Evolutionary conservation across 2,113 vertebrate genomes (phyloP), one percentile per base, ranked within the genome.

Genomic region (Coptodon rendalli): DNA sequence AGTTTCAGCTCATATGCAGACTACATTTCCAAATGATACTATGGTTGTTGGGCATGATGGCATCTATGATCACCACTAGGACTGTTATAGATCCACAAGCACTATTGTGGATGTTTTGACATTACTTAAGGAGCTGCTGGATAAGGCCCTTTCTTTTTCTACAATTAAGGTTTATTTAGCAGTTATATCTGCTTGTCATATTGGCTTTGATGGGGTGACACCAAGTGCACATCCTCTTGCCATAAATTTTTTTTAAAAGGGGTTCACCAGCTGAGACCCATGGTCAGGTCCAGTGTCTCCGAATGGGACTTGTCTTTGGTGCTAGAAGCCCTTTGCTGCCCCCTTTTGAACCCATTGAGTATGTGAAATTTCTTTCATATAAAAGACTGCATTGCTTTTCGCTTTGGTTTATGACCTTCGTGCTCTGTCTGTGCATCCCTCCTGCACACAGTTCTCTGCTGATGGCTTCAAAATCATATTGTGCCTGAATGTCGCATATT

Each of bases 31-130:
- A 38, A 66, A 66, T 34, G 34, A 38, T 38, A 66, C 34, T 13
- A 1, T 66, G 34, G 61, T 38, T 66, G 38, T 38, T 66, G 61
- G 0, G 61, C 19, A 0, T 66, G 61, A 66, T 38, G 61, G 61
- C 61, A 38, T 38, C 61, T 66, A 66, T 3, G 61, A 66, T 0
- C 17, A 38, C 4, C 6, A 38, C 34, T 66, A n/a, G 19, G 19
- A n/a, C 10, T 38, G 34, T 66, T 66, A 38, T 8, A 66, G 61
- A 38, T 66, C 59, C 59, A 63, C 59, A 11, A 38, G 61, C 34
- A 13, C 6, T 66, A 38, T 38, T 66, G 61, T 38, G 61, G 61
- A 38, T 13, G 19, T 66, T 66, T 66, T 66, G 34, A 66, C 61
- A 38, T 38, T 66, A 66, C 34, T 22, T 12, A 7, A 66, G 34